Evolutionary conservation across 1,140 invertebrate species (phyloP), one percentile per base, ranked within the genome.

Genomic region (Solen grandis): DNA sequence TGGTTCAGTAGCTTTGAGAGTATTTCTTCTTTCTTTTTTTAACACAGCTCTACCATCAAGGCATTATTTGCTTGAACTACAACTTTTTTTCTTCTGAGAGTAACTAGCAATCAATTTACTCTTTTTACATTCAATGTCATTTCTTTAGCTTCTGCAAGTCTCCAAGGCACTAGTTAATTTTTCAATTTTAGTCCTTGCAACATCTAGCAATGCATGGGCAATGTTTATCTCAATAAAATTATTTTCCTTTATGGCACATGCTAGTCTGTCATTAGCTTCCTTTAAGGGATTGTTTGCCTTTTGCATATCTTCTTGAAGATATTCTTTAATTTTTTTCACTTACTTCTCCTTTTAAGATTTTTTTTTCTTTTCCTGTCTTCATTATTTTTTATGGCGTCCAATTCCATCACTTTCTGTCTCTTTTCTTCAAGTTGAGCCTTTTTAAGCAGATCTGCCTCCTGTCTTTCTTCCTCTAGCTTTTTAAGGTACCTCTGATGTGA

Each of bases 201-300:
- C 62, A 27, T 65, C 62, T 4, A 65, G 62, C 22, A 65, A 33
- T 14, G 62, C n/a, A 16, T 65, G 62, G 5, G 62, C 25, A 65
- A 65, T 33, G 25, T 65, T 33, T 14, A 65, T 14, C 10, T 27
- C 62, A 13, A 31, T 27, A 31, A 65, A 65, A 22, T 65, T 31
- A 14, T 65, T 69, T n/a, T 16, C 5, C 35, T 69, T 69, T 10
- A 69, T 50, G 35, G 65, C 35, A 19, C 14, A 22, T 16, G 33
- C 10, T 10, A 69, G 65, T 46, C 65, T 69, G 25, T 50, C 65
- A 69, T 38, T 69, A 5, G 65, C 65, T 46, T 69, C 65, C 16
- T 69, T 33, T 5, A 50, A 16, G n/a, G 22, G 5, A 16, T 69
- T 33, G 16, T 69, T 69, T 13, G 65, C 65, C 19, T n/a, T 69